These are phyloP conservation scores for Bryconaethiops microstoma DNA, from an alignment of 2,797 vertebrate genomes.

Conservation along the genomic window DNA sequence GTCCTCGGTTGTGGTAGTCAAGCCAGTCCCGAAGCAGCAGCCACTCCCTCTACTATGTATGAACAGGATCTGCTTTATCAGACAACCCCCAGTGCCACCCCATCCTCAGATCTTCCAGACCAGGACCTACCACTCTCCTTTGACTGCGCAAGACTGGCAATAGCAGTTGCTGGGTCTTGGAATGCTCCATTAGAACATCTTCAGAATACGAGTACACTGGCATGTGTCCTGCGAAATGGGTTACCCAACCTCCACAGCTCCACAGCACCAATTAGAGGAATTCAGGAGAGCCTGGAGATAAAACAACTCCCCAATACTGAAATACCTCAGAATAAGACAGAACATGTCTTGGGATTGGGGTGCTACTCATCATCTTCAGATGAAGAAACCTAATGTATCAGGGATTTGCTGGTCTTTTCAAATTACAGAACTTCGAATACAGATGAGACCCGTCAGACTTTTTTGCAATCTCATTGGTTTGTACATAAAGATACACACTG, in stretches of 20 bases:
- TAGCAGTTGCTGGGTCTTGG: slow-evolving; percentile 70
- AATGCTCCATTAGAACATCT: slow-evolving; percentile 41
- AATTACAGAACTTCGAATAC: not conserved
- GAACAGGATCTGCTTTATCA: not conserved
- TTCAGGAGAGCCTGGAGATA: slow-evolving; percentile 2
- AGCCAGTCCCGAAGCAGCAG: not conserved
- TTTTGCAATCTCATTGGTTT: not conserved
- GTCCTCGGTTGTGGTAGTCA: slow-evolving; percentile 32
- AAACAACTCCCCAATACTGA: not conserved
- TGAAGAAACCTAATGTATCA: slow-evolving; percentile 61
- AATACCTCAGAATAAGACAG: slow-evolving; percentile 26
- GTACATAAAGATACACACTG: too few relatives aligned
- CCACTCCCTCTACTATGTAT: slow-evolving; percentile 24
- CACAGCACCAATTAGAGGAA: slow-evolving; percentile 25
- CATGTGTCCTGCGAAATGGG: slow-evolving; percentile 66
- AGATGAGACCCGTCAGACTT: not conserved
- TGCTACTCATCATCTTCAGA: slow-evolving; percentile 79
- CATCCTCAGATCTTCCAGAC: slow-evolving; percentile 18
- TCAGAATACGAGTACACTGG: slow-evolving; percentile 62
- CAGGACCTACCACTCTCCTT: slow-evolving; percentile 79
- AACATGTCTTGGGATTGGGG: slow-evolving; percentile 70
- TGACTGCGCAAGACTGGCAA: slow-evolving; percentile 67
- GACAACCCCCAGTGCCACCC: slow-evolving; percentile 11
- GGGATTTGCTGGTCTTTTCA: too few relatives aligned
- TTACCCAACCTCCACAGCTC: slow-evolving; percentile 74